phyloP scores from a whole-genome alignment of 2,113 vertebrate genomes.

The Heteronetta atricapilla region DNA sequence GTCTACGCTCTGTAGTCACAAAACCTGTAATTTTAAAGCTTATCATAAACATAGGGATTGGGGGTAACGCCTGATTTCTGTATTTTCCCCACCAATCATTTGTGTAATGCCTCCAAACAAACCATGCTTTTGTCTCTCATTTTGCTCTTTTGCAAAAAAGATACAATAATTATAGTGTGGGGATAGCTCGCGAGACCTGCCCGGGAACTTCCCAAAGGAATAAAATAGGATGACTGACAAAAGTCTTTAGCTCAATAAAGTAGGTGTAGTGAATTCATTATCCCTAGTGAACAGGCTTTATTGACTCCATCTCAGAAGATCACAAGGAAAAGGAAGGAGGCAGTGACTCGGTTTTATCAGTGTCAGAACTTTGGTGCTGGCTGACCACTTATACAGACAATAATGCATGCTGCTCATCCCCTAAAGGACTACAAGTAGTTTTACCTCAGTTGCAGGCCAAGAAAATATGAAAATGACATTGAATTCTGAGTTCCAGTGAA shows the following conservation, averaged over 20 bases:
- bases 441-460: background rate
- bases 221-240: background rate
- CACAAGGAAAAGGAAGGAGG: background rate
- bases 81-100: background rate
- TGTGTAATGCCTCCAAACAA: background rate
- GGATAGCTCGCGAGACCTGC: background rate
- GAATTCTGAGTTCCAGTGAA: background rate
- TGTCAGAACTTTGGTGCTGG: background rate
- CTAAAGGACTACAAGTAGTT: background rate
- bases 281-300: background rate
- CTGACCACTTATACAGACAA: background rate
- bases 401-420: background rate
- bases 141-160: background rate
- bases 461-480: background rate
- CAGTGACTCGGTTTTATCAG: background rate
- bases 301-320: background rate
- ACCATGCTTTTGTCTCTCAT: background rate
- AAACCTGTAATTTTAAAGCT: background rate
- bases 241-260: background rate
- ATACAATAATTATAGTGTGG: background rate
- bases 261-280: background rate
- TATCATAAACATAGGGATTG: background rate
- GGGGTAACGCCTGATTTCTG: background rate
- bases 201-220: background rate
- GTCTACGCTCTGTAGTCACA: background rate